Evolutionary conservation across 2,888 invertebrate species (phyloP), one percentile per base, ranked within the genome.

Genomic region (Andrena trimmerana): DNA sequence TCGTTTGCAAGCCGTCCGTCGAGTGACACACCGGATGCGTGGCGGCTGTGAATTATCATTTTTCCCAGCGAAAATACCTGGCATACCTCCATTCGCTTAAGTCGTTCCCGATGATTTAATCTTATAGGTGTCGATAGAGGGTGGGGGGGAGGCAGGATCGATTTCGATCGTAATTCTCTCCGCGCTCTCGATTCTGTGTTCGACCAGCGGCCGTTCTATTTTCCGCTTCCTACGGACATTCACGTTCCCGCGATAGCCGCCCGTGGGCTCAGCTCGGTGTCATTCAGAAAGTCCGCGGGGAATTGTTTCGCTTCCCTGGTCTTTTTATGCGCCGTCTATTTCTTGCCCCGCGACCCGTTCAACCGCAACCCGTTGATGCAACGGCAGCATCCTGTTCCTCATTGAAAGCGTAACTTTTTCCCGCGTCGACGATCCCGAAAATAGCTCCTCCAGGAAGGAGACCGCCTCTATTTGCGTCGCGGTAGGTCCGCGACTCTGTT

Each of bases 1-100:
- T 91, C 86, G 90, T 91, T 90, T 90, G 84, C 88, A 75, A 86
- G 80, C 84, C 80, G 83, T 81, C 81, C 81, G 57, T 31, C 62
- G 71, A 80, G 82, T 85, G 83, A 82, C 87, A 85, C 48, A 78
- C 85, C 81, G 86, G 82, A 74, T 80, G 81, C 70, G 75, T 33
- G 75, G 62, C 36, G 60, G 27, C 67, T 29, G 67, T 62, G 29
- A 29, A 68, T 81, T 68, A 75, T 71, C 20, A 68, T 60, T 65
- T 31, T 60, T 36, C 52, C 0, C 24, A 6, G 5, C 4, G 20
- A 48, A 66, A 70, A 67, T 66, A 33, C 59, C 31, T 74, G 8
- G 65, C 77, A 16, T 54, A 60, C 48, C 27, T 70, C 27, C 24
- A 7, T 2, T 42, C 48, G 36, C 16, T 27, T n/a, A 36, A 20